These are phyloP conservation scores for Fulica atra DNA, from an alignment of 2,113 vertebrate genomes.

Conservation along the genomic window DNA sequence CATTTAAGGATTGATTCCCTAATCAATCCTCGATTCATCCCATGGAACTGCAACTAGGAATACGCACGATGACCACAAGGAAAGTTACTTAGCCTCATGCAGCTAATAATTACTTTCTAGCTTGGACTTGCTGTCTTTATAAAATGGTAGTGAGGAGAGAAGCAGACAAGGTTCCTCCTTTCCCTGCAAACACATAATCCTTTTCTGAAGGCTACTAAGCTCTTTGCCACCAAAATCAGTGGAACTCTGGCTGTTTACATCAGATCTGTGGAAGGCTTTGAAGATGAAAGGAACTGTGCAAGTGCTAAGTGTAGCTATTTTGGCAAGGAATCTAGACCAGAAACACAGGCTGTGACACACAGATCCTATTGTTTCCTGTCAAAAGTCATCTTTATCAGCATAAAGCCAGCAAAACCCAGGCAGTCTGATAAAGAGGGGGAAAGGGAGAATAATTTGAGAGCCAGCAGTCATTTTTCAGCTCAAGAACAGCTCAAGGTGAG, in stretches of 20 bases:
- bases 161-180: slow-evolving; percentile 21
- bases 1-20: not conserved
- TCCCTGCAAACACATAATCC: slow-evolving; percentile 47
- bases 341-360: not conserved
- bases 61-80: not conserved
- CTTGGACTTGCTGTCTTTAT: not conserved
- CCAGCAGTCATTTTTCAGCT: not conserved
- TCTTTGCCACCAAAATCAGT: slow-evolving; percentile 51
- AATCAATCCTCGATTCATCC: not conserved
- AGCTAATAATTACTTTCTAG: not conserved
- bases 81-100: not conserved
- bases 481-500: not conserved
- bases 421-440: not conserved
- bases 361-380: slow-evolving; percentile 33
- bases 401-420: not conserved
- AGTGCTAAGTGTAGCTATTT: slow-evolving; percentile 43
- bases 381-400: slow-evolving; percentile 10
- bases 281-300: slow-evolving; percentile 53
- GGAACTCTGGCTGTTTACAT: slow-evolving; percentile 15
- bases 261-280: slow-evolving; percentile 20
- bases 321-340: slow-evolving; percentile 17
- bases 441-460: not conserved
- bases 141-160: not conserved
- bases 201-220: slow-evolving; percentile 46
- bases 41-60: not conserved